Evolutionary conservation across 2,797 vertebrate species (phyloP), one percentile per base, ranked within the genome.

Genomic region (Psittacula derbiana): DNA sequence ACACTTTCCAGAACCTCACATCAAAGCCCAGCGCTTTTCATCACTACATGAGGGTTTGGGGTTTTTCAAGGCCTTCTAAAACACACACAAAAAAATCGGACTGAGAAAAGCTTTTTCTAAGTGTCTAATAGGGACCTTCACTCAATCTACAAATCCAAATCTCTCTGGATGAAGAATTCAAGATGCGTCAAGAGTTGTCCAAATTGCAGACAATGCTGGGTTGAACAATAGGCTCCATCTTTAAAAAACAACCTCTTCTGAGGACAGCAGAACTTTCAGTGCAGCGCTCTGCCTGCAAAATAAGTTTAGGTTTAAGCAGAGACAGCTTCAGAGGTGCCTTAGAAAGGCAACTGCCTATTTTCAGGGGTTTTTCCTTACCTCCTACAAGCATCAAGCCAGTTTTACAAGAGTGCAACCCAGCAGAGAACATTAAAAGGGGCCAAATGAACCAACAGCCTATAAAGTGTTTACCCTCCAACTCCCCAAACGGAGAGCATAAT

Each of bases 151-250:
- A 86, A 88, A 71, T 15, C 73, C 58, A 93, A 89, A 79, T 86
- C 91, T 90, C 93, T 28, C 66, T 33, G 83, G 90, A 81, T 81
- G 74, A 6, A 5, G 78, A 84, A 79, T 33, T 64, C 16, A 47
- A 78, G 73, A 73, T 5, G 57, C 74, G 52, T 9, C 43, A 52
- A 86, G 90, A 88, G 66, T 83, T 76, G 66, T 61, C 91, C 93
- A 88, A 95, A 88, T 11, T 61, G 49, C 87, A 95, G 82, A 95
- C 90, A 96, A 95, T 94, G 11, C 78, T 6, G 20, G n/a, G 5
- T 23, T 65, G 61, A 93, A 95, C 93, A 95, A 92, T 80, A 71
- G 82, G 82, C 41, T 58, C 30, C 23, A 25, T 62, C 58, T 83
- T 78, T 83, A 67, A 80, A 69, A 92, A 85, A 31, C 27, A 67